Evolutionary conservation across 2,888 invertebrate genomes (phyloP), one percentile per base, ranked within the genome.

Genomic region (Keiferia lycopersicella): DNA sequence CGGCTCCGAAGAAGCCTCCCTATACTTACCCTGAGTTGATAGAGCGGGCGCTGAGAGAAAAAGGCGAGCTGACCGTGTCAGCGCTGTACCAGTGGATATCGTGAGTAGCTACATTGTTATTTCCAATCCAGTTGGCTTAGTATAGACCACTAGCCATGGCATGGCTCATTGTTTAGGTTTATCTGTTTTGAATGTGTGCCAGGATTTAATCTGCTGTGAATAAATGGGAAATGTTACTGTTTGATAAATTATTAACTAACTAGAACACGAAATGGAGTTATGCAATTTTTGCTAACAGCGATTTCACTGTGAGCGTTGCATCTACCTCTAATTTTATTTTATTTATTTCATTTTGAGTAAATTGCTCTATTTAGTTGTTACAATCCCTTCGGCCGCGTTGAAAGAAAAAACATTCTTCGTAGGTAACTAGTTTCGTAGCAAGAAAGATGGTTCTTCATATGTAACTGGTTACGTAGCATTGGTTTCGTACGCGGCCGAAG

Each of bases 1-100:
- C 83, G 1, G 77, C 77, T 1, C 93, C 93, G 61, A 95, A 94
- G 79, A 98, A 98, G 78, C 97, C 97, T 20, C 96, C 97, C 0
- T 97, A 96, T 79, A 98, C 97, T 0, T 98, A 97, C 78, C 97
- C 97, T 1, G 97, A 98, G 85, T 92, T 98, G 73, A 97, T 98
- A 73, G 97, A 97, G 84, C 94, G 96, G 77, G 97, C 97, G 56
- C 87, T 98, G 67, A 94, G 95, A 73, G 97, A 97, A 83, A 96
- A 95, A 77, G 96, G 97, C 63, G 96, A 97, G 87, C 87, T 98
- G 68, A 97, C 97, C 0, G 97, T 97, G 41, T 97, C 97, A 7
- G 97, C 96, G 63, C 97, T 98, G 74, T 98, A 98, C 84, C 96
- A 96, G 76, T 97, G 97, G 97, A 97, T 98, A 78, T 97, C 97